phyloP scores from a whole-genome alignment of 2,888 invertebrate species.

The Himalopsyche japonica region DNA sequence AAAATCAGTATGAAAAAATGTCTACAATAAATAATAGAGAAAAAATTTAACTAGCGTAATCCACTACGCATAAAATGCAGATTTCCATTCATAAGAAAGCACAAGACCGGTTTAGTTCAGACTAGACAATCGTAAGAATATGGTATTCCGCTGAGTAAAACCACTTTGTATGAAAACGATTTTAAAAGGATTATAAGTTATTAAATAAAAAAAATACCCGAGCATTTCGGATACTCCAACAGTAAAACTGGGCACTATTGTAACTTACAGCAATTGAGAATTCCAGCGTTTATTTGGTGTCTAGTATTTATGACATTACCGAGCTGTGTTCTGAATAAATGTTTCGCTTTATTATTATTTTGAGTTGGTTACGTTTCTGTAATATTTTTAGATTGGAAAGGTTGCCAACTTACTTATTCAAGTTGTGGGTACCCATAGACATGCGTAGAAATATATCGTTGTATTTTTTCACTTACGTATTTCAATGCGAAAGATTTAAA shows the following conservation, averaged over 20 bases:
- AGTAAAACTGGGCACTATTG: neutral
- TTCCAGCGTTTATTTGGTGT: neutral
- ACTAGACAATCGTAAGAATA: too few relatives aligned
- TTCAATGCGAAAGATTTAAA: neutral
- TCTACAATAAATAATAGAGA: too few relatives aligned
- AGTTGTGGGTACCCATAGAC: neutral
- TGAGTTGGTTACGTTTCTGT: neutral
- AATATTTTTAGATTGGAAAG: neutral
- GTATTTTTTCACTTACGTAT: neutral
- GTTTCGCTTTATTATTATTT: neutral
- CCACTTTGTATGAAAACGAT: too few relatives aligned
- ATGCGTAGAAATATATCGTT: neutral
- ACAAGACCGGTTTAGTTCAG: too few relatives aligned
- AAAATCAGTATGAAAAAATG: too few relatives aligned
- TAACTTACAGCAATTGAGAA: neutral
- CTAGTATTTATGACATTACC: neutral
- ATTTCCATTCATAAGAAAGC: too few relatives aligned
- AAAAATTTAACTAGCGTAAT: too few relatives aligned
- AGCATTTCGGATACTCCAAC: too few relatives aligned
- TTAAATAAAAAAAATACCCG: too few relatives aligned
- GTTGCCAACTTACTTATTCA: neutral
- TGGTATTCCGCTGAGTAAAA: too few relatives aligned
- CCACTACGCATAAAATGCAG: too few relatives aligned
- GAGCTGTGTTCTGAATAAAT: neutral
- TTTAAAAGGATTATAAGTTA: too few relatives aligned